phyloP scores from a whole-genome alignment of 1,140 invertebrate genomes.

The Drosophila chauvacae region DNA sequence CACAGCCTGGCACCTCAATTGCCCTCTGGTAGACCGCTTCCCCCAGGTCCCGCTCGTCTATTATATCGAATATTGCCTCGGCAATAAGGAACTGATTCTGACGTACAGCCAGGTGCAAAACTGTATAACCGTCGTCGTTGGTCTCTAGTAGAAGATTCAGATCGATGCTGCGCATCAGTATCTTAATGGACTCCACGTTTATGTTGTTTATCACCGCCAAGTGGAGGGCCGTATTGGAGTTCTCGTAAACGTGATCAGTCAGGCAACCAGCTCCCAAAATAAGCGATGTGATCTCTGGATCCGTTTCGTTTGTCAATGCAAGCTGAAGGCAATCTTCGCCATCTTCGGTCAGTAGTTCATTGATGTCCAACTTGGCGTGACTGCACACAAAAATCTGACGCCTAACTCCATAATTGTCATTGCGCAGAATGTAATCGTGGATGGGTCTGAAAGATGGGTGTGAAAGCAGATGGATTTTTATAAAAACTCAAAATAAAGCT shows the following conservation, averaged over 20 bases:
- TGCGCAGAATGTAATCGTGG: conserved; percentile 59
- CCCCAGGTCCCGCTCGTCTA: conserved; percentile 60
- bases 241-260: conserved; percentile 56
- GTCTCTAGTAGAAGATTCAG: conserved; percentile 58
- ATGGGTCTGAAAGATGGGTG: conserved; percentile 64
- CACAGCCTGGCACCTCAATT: background rate
- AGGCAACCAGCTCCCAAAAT: conserved; percentile 48
- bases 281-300: conserved; percentile 49
- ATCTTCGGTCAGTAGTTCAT: conserved; percentile 56
- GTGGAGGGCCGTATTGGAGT: conserved; percentile 72
- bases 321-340: conserved; percentile 74
- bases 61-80: conserved; percentile 60
- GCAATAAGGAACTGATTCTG: conserved; percentile 66
- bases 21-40: conserved; percentile 41
- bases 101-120: conserved; percentile 66
- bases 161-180: conserved; percentile 62
- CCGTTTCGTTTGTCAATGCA: conserved; percentile 56
- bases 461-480: background rate
- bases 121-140: conserved; percentile 79
- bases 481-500: background rate
- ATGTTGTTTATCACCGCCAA: conserved; percentile 72
- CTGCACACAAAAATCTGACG: conserved; percentile 60
- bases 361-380: conserved; percentile 49
- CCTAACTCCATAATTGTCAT: conserved; percentile 35
- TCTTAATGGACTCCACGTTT: conserved; percentile 44